A percentile compares a stretch with the other conserved stretches of the same genome.
phyloP scores from a whole-genome alignment of 2,888 invertebrate species.

The Dicroscelio sp. region DNA sequence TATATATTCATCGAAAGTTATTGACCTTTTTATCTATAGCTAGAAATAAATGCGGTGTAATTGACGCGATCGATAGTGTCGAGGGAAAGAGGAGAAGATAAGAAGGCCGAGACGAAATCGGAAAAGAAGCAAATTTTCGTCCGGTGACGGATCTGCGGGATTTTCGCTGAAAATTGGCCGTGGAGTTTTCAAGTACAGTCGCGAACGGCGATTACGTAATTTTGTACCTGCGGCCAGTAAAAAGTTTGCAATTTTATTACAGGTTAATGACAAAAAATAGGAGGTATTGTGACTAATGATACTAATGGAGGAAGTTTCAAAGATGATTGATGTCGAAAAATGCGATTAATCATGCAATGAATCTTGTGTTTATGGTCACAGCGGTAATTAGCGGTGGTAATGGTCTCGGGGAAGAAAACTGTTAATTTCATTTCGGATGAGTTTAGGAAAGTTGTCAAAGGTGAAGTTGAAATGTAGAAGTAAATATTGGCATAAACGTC shows the following conservation, averaged over 20 bases:
- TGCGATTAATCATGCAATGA: slow-evolving; percentile 16
- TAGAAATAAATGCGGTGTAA: not conserved
- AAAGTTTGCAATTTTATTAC: not conserved
- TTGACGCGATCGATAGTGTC: not conserved
- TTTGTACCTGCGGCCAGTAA: not conserved
- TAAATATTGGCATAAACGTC: too few species aligned
- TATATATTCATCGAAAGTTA: not conserved
- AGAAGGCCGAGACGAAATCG: too few species aligned
- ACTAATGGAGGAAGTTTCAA: slow-evolving; percentile 46
- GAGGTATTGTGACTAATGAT: slow-evolving; percentile 31
- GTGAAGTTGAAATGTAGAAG: too few species aligned
- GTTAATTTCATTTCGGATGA: not conserved
- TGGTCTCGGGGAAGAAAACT: not conserved
- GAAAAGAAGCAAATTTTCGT: too few species aligned
- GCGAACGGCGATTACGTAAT: not conserved
- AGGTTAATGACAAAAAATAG: slow-evolving; percentile 19
- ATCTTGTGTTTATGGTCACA: not conserved
- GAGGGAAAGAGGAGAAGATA: too few species aligned
- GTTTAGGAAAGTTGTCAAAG: not conserved
- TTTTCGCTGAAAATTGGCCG: not conserved
- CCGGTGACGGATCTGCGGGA: too few species aligned
- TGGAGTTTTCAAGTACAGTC: too few species aligned
- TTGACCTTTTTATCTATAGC: not conserved
- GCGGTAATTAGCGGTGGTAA: not conserved
- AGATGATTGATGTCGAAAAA: slow-evolving; percentile 46